Conservation (phyloP, 2,888 invertebrate species). For the Orchesella flavescens region DNA sequence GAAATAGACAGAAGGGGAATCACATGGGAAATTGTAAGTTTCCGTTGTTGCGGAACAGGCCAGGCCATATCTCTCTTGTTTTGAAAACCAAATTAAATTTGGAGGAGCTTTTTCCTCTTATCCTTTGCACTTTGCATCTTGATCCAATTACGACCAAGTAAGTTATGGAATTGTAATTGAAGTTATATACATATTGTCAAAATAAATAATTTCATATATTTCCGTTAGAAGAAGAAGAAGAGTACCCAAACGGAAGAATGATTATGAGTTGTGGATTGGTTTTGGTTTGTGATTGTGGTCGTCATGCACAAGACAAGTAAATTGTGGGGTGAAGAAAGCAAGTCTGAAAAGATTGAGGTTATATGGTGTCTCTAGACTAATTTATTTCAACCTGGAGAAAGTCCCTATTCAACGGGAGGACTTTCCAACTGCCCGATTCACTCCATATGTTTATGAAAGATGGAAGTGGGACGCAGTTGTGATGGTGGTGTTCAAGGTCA, state of each 20-base stretch:
- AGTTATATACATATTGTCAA: too few relatives aligned
- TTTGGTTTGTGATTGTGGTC: too few relatives aligned
- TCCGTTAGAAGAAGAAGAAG: too few relatives aligned
- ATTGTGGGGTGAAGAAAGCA: too few relatives aligned
- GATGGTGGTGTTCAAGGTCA: constrained; percentile 26
- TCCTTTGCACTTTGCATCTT: background rate
- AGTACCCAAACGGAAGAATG: too few relatives aligned
- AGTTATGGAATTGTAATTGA: background rate
- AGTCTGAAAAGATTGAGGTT: background rate
- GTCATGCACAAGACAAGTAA: background rate
- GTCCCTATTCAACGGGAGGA: background rate
- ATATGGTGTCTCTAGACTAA: background rate
- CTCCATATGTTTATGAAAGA: constrained; percentile 34
- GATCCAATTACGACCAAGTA: background rate
- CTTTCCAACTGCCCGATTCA: constrained; percentile 12
- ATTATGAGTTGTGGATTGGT: too few relatives aligned
- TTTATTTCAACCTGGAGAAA: constrained; percentile 18
- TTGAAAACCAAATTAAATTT: constrained; percentile 1
- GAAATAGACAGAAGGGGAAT: constrained; percentile 38
- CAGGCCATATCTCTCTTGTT: background rate
- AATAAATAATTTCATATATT: background rate
- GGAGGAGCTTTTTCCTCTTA: background rate
- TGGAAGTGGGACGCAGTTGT: constrained; percentile 43
- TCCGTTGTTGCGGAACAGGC: constrained; percentile 29
- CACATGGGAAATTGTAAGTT: constrained; percentile 53